Percentiles rank a stretch among this genome's conserved stretches.
Conservation (phyloP, 1,140 invertebrate genomes). For the Drosophila teissieri region DNA sequence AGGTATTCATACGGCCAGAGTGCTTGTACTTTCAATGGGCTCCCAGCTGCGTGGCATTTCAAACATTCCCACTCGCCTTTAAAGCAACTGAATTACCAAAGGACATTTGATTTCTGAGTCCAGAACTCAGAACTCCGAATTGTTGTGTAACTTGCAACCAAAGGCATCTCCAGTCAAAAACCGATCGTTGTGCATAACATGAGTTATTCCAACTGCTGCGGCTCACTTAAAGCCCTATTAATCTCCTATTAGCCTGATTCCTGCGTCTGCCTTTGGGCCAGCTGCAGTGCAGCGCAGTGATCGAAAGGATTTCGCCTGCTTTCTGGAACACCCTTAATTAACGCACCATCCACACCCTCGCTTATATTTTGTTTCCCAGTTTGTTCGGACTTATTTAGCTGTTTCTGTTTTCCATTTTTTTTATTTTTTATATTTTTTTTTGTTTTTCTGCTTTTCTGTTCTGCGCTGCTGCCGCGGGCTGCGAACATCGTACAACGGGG, state of each 20-base stretch:
- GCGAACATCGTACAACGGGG: conserved; percentile 37
- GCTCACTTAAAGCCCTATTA: no score
- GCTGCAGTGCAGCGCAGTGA: no score
- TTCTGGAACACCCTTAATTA: conserved; percentile 20
- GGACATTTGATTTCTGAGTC: no score
- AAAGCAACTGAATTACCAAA: no score
- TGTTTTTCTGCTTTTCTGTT: conserved; percentile 7
- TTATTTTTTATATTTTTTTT: not conserved
- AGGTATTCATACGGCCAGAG: conserved; percentile 8
- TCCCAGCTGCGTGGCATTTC: conserved; percentile 29
- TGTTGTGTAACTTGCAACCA: no score
- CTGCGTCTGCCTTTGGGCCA: no score
- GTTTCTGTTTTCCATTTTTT: conserved; percentile 4
- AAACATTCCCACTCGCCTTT: conserved; percentile 22
- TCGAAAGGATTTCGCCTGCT: not conserved
- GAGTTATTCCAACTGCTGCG: no score
- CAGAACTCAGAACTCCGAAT: no score
- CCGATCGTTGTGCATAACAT: no score
- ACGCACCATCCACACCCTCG: conserved; percentile 2
- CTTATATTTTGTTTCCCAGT: conserved; percentile 36
- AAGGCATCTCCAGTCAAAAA: no score
- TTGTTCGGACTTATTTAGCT: conserved; percentile 24
- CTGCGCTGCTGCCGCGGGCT: conserved; percentile 21
- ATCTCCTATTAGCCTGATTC: no score
- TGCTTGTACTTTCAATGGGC: conserved; percentile 39